phyloP scores from a whole-genome alignment of 2,797 vertebrate species.

The Gallirallus australis region DNA sequence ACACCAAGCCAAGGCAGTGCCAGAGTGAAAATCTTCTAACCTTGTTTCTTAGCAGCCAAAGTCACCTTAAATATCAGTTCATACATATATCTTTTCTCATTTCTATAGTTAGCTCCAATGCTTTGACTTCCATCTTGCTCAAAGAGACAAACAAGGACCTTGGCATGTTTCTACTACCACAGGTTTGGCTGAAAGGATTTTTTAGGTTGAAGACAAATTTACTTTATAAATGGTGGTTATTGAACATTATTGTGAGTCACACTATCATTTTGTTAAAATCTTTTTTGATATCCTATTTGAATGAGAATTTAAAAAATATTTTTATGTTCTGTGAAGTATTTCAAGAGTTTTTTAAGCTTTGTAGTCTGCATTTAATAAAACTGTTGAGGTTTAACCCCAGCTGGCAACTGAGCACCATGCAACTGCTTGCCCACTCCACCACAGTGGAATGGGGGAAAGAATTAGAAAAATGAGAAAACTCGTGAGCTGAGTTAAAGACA shows the following conservation, averaged over 20 bases:
- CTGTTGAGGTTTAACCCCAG: too few relatives aligned
- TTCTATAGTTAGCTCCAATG: not conserved
- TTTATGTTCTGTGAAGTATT: not conserved
- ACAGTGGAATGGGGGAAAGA: too few relatives aligned
- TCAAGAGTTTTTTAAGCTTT: not conserved
- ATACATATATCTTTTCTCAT: constrained; percentile 39
- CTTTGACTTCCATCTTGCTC: constrained; percentile 18
- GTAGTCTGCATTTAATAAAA: not conserved
- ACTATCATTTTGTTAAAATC: not conserved
- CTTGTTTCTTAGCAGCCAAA: constrained; percentile 35
- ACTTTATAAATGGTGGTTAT: not conserved
- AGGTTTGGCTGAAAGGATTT: constrained; percentile 23
- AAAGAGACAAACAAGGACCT: not conserved
- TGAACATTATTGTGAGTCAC: not conserved
- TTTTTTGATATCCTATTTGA: not conserved
- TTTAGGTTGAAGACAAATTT: not conserved
- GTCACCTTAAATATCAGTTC: constrained; percentile 43
- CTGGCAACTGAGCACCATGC: too few relatives aligned
- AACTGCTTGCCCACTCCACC: too few relatives aligned
- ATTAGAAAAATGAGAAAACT: too few relatives aligned
- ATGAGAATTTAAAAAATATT: not conserved
- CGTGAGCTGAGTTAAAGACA: too few relatives aligned
- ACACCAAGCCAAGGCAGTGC: constrained; percentile 34
- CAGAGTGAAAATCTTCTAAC: constrained; percentile 37
- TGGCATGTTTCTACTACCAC: not conserved